Evolutionary conservation across 2,113 vertebrate species (phyloP).

Genomic region (Calidris pugnax): DNA sequence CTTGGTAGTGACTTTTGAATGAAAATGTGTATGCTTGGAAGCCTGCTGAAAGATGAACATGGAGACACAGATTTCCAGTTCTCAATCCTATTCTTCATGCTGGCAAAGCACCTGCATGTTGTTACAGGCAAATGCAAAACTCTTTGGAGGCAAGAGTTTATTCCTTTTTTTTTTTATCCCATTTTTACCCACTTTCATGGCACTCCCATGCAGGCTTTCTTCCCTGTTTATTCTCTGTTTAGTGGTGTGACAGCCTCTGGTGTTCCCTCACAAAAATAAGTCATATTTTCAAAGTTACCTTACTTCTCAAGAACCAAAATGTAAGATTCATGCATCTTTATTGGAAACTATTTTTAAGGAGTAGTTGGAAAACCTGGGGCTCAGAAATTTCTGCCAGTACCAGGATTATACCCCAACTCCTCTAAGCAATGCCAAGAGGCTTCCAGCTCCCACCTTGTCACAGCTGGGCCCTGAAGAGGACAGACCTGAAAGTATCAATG

Average conservation of each 20-base stretch:
- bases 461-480: not conserved
- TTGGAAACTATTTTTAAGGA: not conserved
- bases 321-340: conserved; percentile 4
- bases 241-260: conserved; percentile 28
- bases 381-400: not conserved
- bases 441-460: conserved; percentile 4
- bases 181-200: not conserved
- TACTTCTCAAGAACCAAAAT: conserved; percentile 10
- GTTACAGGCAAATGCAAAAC: conserved; percentile 2
- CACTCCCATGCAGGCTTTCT: not conserved
- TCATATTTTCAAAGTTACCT: conserved; percentile 2
- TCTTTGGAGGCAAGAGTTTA: not conserved
- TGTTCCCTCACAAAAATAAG: conserved; percentile 26
- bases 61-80: not conserved
- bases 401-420: not conserved
- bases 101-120: conserved; percentile 56
- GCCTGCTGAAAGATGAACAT: conserved; percentile 48
- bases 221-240: conserved; percentile 48
- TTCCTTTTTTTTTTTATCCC: too few species aligned
- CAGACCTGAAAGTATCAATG: not conserved
- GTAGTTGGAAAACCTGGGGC: not conserved
- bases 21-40: conserved; percentile 45
- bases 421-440: not conserved
- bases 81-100: not conserved
- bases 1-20: conserved; percentile 49